phyloP scores from a whole-genome alignment of 2,797 vertebrate species.

The Oryzias sinensis region DNA sequence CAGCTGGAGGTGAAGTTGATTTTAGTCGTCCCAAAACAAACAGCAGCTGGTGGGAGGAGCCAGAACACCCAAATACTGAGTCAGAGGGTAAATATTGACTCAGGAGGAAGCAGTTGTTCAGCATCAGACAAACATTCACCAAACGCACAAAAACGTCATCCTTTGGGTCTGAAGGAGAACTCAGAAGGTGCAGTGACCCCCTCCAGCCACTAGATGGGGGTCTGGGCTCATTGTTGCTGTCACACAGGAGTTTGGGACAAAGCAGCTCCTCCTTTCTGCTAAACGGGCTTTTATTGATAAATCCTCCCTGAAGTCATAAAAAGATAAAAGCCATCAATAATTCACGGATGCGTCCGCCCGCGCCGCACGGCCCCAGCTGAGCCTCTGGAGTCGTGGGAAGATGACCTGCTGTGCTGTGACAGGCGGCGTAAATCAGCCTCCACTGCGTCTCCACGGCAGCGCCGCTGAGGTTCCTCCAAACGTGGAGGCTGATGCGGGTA shows the following conservation, averaged over 20 bases:
- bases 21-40: constrained; percentile 10
- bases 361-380: constrained; percentile 37
- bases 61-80: background rate
- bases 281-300: constrained; percentile 24
- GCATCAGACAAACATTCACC: too few species aligned
- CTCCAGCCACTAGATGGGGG: constrained; percentile 34
- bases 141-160: too few species aligned
- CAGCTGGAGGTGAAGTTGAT: too few species aligned
- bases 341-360: constrained; percentile 37
- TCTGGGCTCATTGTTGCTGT: too few species aligned
- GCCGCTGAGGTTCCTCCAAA: background rate
- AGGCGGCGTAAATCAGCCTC: background rate
- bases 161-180: background rate
- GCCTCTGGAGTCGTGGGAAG: constrained; percentile 41
- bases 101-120: background rate
- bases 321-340: constrained; percentile 30
- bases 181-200: background rate
- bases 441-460: too few species aligned
- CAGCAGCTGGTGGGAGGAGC: constrained; percentile 2
- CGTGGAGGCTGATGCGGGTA: constrained; percentile 12
- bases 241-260: too few species aligned
- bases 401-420: constrained; percentile 36
- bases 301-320: constrained; percentile 20
- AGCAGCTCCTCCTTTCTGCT: constrained; percentile 3
- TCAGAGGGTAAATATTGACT: constrained; percentile 11